phyloP scores from a whole-genome alignment of 2,888 invertebrate species.

The Antheraea yamamai region DNA sequence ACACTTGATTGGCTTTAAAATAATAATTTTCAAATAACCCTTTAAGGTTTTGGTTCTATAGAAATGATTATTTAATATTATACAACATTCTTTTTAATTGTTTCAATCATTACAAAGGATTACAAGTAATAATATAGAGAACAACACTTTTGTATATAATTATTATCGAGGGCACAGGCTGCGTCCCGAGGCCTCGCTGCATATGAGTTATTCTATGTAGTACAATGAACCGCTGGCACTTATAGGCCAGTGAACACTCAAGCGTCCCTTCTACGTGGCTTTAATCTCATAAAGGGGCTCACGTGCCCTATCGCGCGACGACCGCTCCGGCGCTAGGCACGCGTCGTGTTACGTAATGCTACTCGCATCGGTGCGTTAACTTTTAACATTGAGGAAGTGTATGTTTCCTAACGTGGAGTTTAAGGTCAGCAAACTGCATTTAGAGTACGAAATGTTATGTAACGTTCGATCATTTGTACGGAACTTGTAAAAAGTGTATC shows the following conservation, averaged over 20 bases:
- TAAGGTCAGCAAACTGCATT: constrained; percentile 25
- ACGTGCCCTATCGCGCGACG: constrained; percentile 46
- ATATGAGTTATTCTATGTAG: constrained; percentile 9
- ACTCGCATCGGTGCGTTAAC: constrained; percentile 35
- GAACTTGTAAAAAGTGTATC: neutral
- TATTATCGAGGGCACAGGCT: neutral
- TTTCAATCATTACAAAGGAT: neutral
- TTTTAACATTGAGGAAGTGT: constrained; percentile 36
- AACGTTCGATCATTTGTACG: neutral
- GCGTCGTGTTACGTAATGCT: constrained; percentile 37
- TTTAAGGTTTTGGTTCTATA: too few species aligned
- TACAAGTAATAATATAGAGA: neutral
- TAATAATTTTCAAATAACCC: neutral
- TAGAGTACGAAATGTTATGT: neutral
- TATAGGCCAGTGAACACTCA: constrained; percentile 10
- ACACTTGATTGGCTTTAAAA: neutral
- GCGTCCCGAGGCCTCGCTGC: constrained; percentile 1
- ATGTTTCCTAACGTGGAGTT: constrained; percentile 32
- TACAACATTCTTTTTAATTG: neutral
- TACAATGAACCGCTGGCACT: constrained; percentile 9
- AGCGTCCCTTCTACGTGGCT: constrained; percentile 11
- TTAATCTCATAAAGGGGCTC: constrained; percentile 24
- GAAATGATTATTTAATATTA: too few species aligned
- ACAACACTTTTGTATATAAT: neutral
- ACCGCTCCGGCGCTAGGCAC: constrained; percentile 39